Percentiles rank a stretch among this genome's conserved stretches.
Conservation (phyloP, 2,113 vertebrate genomes). For the Phodopus roborovskii region DNA sequence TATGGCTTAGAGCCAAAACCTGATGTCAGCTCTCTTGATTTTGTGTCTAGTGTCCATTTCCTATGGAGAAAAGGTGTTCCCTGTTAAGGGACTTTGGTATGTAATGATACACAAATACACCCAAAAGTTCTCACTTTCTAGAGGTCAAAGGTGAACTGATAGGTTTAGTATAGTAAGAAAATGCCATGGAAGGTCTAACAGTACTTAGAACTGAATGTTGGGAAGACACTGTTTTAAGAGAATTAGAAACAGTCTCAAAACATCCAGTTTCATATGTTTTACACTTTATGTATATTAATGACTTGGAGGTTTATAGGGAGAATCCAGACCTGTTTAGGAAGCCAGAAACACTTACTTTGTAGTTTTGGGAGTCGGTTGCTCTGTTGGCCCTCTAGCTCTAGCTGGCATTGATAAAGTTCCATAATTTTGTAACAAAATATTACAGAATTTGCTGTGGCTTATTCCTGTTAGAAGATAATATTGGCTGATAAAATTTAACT, state of each 20-base stretch:
- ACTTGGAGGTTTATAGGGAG: neutral
- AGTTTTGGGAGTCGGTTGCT: neutral
- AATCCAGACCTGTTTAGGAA: neutral
- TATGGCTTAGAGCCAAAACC: neutral
- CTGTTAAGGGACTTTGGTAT: neutral
- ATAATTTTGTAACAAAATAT: constrained; percentile 10
- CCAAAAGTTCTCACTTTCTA: neutral
- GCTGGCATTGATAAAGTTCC: neutral
- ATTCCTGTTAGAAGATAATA: neutral
- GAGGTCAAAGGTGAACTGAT: constrained; percentile 27
- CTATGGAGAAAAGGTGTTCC: neutral
- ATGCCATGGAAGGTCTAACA: neutral
- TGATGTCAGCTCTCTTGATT: neutral
- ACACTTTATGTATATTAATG: neutral
- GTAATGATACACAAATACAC: neutral
- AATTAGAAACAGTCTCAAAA: neutral
- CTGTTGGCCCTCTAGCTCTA: neutral
- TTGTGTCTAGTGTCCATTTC: constrained; percentile 6
- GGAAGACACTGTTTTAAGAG: constrained; percentile 1
- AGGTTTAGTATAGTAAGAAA: neutral
- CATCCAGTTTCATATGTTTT: neutral
- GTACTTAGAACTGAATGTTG: constrained; percentile 14
- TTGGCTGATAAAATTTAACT: no score
- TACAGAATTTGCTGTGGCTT: neutral
- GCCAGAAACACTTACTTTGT: neutral